Conservation (phyloP, 2,888 invertebrate species). For the Macrophya annulata region DNA sequence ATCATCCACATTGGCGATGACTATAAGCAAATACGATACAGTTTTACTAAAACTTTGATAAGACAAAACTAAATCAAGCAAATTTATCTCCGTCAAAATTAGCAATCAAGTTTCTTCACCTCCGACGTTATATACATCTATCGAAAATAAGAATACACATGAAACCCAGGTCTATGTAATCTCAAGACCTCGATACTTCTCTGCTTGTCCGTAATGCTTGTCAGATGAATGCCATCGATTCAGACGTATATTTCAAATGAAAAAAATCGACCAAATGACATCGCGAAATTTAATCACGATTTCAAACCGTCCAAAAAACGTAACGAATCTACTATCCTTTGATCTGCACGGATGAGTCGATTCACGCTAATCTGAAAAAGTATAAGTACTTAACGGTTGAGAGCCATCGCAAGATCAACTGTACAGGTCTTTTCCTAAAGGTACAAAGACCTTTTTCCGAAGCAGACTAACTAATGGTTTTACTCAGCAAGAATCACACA, state of each 20-base stretch:
- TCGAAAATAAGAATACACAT: not conserved
- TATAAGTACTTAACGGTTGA: not conserved
- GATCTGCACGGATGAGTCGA: not conserved
- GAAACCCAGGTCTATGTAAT: not conserved
- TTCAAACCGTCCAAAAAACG: not conserved
- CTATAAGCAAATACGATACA: no score
- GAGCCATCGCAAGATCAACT: not conserved
- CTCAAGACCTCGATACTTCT: not conserved
- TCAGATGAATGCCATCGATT: not conserved
- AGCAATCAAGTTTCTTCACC: no score
- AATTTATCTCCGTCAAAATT: no score
- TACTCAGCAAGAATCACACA: not conserved
- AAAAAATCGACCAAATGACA: not conserved
- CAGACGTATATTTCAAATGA: not conserved
- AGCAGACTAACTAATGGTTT: not conserved
- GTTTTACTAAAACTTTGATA: no score
- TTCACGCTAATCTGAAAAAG: not conserved
- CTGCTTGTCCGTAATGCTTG: not conserved
- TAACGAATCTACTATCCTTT: not conserved
- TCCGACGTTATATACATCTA: not conserved
- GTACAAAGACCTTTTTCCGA: not conserved
- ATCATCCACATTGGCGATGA: no score
- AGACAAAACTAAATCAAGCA: no score
- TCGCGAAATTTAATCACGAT: not conserved
- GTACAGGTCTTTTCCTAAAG: not conserved